These are phyloP conservation scores for Aphodius sticticus DNA, from an alignment of 2,888 invertebrate species.

Conservation along the genomic window DNA sequence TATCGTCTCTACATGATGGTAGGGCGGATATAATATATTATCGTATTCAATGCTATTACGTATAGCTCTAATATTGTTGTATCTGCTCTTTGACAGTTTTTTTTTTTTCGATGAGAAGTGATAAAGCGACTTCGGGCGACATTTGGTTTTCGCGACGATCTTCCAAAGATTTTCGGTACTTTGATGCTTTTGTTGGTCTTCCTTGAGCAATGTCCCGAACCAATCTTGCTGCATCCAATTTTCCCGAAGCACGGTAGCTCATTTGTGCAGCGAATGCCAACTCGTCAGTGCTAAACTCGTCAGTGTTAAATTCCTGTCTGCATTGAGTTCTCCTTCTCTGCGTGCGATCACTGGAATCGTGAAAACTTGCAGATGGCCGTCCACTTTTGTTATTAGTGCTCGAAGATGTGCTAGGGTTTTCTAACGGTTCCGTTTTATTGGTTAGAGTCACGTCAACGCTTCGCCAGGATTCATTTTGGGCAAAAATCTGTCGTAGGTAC, in stretches of 20 bases:
- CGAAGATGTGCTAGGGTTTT: too few relatives aligned
- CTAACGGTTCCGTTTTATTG: too few relatives aligned
- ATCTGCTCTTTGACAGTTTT: background rate
- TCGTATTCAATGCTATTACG: background rate
- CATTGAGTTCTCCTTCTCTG: constrained; percentile 15
- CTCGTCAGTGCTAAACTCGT: constrained; percentile 7
- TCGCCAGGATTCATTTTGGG: too few relatives aligned
- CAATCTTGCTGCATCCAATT: constrained; percentile 22
- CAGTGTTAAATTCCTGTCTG: too few relatives aligned
- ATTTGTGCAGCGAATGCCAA: constrained; percentile 17
- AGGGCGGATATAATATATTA: background rate
- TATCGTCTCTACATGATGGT: background rate
- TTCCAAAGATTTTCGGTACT: constrained; percentile 22
- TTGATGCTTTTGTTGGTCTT: constrained; percentile 8
- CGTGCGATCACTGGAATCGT: constrained; percentile 10
- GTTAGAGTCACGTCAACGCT: too few relatives aligned
- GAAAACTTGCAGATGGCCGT: constrained; percentile 9
- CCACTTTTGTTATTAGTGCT: background rate
- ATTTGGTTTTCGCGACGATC: background rate
- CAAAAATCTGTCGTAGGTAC: too few relatives aligned
- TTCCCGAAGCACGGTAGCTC: constrained; percentile 10
- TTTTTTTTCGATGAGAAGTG: constrained; percentile 1
- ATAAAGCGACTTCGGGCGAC: constrained; percentile 8
- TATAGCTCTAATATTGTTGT: background rate
- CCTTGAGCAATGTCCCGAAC: constrained; percentile 7